Base-by-base conservation (phyloP, 2,113 vertebrate species). In the Amphiprion percula region DNA sequence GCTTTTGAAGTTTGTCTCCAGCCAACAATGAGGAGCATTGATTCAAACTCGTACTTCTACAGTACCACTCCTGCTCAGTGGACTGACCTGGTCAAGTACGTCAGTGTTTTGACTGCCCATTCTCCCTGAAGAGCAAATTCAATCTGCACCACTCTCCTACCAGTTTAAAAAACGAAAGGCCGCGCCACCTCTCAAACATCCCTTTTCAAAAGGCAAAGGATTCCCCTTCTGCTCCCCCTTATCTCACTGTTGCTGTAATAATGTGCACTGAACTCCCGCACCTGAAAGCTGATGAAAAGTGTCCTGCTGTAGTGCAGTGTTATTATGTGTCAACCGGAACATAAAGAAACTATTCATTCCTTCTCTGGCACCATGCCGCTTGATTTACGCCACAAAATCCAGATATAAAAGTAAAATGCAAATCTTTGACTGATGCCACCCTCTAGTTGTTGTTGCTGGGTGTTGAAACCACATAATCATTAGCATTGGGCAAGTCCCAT, bases 1-100 rank as follows among this genome's bases (percentile, higher is more conserved):
- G 87, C 87, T 91, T 92, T 87, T 90, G 82, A 90, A 80, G 87
- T 90, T 64, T n/a, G 46, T 86, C 77, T 56, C 16, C 39, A 62
- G 66, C 74, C 82, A 85, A 95, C 93, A 94, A 94, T 90, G 93
- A 85, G 56, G 37, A 70, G 80, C 92, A 88, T 91, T 94, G 88
- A 93, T 93, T 79, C 80, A 74, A 73, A 77, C 63, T 28, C 58
- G 62, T 76, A 83, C 88, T 87, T 85, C 68, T 80, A 67, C 74
- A 74, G 77, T 54, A 41, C 70, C 56, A 44, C 83, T 72, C 64
- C 66, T 82, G 65, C 78, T 71, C 64, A 69, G 64, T 21, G 64
- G 76, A 52, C 79, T 69, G 56, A 85, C 82, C 82, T 83, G 89
- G 91, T 93, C 91, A 93, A 94, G 92, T 92, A 80, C 79, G 52